A percentile compares a stretch with the other conserved stretches of the same genome.
These are phyloP conservation scores for Haliclystus octoradiatus DNA, from an alignment of 30 jellyfish, hydroid and myxozoan species.

Conservation along the genomic window DNA sequence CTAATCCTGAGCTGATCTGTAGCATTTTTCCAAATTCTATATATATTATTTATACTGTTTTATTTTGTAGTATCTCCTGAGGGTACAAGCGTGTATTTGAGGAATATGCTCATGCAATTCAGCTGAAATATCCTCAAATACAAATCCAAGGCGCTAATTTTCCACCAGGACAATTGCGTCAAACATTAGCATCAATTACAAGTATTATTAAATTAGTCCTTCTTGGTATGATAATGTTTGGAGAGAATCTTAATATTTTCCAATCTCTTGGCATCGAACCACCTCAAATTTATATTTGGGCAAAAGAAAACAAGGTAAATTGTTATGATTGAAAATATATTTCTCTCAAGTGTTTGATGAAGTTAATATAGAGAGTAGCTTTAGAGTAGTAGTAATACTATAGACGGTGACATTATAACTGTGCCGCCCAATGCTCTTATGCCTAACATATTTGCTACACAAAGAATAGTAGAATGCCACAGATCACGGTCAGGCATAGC, in stretches of 20 bases:
- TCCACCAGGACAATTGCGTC: slow-evolving; percentile 84
- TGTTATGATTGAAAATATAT: background rate
- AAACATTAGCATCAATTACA: slow-evolving; percentile 47
- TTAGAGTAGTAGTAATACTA: no score
- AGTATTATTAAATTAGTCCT: slow-evolving; percentile 56
- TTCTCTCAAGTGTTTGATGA: no score
- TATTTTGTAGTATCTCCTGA: slow-evolving; percentile 85
- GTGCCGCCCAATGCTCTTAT: no score
- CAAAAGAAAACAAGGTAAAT: slow-evolving; percentile 84
- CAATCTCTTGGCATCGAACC: slow-evolving; percentile 52
- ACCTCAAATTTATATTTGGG: slow-evolving; percentile 85
- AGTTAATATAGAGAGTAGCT: no score
- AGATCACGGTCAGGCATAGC: no score
- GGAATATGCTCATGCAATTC: slow-evolving; percentile 89
- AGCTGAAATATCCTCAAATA: slow-evolving; percentile 97
- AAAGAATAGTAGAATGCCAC: no score
- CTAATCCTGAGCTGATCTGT: no score
- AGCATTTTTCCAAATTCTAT: no score
- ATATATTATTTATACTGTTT: background rate
- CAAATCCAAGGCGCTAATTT: slow-evolving; percentile 85
- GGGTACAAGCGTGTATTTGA: slow-evolving; percentile 98
- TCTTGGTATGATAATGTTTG: slow-evolving; percentile 53
- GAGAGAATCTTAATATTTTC: slow-evolving; percentile 48
- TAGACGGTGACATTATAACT: no score
- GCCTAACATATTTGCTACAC: no score